phyloP scores from a whole-genome alignment of 2,797 vertebrate genomes.

The Microctenopoma stevenorrisi region DNA sequence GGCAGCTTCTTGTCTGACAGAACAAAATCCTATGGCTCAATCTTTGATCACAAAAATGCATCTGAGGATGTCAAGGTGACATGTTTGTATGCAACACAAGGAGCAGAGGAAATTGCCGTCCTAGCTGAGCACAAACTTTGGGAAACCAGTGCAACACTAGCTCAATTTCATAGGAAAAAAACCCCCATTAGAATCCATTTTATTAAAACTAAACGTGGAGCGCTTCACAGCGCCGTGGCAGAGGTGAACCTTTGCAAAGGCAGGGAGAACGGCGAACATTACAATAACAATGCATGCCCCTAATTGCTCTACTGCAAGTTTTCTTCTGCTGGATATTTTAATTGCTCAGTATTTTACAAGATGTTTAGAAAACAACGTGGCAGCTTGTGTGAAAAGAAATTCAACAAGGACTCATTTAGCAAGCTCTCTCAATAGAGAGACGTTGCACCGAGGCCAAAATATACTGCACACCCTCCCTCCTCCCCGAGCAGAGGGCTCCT shows the following conservation, averaged over 20 bases:
- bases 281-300: neutral
- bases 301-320: neutral
- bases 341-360: neutral
- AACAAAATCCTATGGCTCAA: neutral
- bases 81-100: slow-evolving; percentile 16
- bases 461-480: neutral
- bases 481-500: neutral
- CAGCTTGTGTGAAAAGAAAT: neutral
- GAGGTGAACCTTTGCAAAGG: neutral
- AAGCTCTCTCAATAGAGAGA: neutral
- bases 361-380: neutral
- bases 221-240: neutral
- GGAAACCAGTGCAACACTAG: slow-evolving; percentile 2
- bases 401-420: slow-evolving; percentile 8
- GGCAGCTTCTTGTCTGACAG: neutral
- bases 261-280: neutral
- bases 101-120: slow-evolving; percentile 9
- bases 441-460: neutral
- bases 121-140: slow-evolving; percentile 16
- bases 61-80: neutral
- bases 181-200: neutral
- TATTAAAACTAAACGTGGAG: neutral
- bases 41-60: neutral
- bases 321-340: neutral
- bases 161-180: too few species aligned